Conservation (phyloP, 1,140 invertebrate species). For the Gonatopus flavifemur region DNA sequence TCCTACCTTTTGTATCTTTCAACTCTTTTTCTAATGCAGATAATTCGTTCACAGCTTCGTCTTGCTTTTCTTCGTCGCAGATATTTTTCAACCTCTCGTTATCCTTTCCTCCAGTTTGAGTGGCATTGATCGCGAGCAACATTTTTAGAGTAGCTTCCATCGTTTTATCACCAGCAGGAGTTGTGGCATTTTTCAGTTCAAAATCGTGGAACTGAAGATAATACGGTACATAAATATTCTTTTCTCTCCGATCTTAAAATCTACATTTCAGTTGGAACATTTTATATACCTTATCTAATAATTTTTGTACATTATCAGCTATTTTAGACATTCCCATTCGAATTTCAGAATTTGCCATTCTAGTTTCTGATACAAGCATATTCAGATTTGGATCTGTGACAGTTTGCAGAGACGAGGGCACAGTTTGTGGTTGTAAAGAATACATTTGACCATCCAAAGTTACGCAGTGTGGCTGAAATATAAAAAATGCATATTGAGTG, state of each 20-base stretch:
- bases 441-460: conserved; percentile 40
- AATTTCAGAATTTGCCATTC: conserved; percentile 54
- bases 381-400: conserved; percentile 46
- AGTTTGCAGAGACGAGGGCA: conserved; percentile 32
- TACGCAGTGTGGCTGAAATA: conserved; percentile 38
- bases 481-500: too few relatives aligned
- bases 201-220: conserved; percentile 46
- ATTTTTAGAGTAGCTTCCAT: conserved; percentile 41
- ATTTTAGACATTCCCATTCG: conserved; percentile 55
- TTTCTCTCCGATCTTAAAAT: not conserved
- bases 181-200: conserved; percentile 45
- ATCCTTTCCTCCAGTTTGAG: conserved; percentile 12
- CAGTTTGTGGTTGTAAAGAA: conserved; percentile 28
- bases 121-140: conserved; percentile 34
- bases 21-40: conserved; percentile 25
- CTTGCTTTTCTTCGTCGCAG: conserved; percentile 18
- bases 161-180: conserved; percentile 32
- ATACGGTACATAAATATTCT: not conserved
- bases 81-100: conserved; percentile 12
- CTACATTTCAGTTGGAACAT: too few relatives aligned
- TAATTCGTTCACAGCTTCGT: conserved; percentile 13
- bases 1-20: conserved; percentile 27
- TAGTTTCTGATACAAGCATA: conserved; percentile 51
- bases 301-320: conserved; percentile 54
- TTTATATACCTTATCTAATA: conserved; percentile 55